phyloP scores from a whole-genome alignment of 2,888 invertebrate species.

The Cantharis lateralis region DNA sequence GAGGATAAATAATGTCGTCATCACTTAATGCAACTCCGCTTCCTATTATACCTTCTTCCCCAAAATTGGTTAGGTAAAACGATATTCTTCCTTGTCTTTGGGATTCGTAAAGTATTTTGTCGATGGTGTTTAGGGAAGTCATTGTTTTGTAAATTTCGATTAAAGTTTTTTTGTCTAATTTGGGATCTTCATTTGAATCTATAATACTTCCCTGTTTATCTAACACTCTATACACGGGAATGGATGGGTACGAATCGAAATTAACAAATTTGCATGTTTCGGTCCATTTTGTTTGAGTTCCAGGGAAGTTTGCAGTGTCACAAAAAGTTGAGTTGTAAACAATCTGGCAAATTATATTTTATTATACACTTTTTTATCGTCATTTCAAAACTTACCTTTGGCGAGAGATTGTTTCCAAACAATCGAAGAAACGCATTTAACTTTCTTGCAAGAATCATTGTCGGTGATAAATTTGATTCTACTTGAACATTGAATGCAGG shows the following conservation, averaged over 20 bases:
- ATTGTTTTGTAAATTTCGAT: conserved; percentile 92
- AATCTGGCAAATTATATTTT: background rate
- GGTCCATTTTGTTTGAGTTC: conserved; percentile 65
- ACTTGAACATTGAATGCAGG: background rate
- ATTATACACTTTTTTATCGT: background rate
- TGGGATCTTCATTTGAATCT: conserved; percentile 62
- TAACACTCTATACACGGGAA: conserved; percentile 78
- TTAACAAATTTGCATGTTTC: conserved; percentile 63
- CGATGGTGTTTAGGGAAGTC: conserved; percentile 91
- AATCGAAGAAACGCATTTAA: background rate
- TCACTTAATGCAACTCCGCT: conserved; percentile 87
- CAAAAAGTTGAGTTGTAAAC: conserved; percentile 7
- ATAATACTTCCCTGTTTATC: conserved; percentile 70
- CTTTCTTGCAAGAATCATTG: background rate
- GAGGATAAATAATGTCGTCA: conserved; percentile 90
- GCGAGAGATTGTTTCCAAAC: background rate
- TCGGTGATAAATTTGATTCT: background rate
- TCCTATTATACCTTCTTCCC: conserved; percentile 95
- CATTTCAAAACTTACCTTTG: background rate
- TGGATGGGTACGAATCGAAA: conserved; percentile 61
- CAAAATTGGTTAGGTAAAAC: conserved; percentile 98
- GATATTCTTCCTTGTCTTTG: conserved; percentile 88
- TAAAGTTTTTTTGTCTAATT: conserved; percentile 71
- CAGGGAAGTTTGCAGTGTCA: conserved; percentile 62
- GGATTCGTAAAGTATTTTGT: conserved; percentile 95